A percentile compares a stretch with the other conserved stretches of the same genome.
Conservation (phyloP, 2,113 vertebrate species). For the Carlito syrichta region DNA sequence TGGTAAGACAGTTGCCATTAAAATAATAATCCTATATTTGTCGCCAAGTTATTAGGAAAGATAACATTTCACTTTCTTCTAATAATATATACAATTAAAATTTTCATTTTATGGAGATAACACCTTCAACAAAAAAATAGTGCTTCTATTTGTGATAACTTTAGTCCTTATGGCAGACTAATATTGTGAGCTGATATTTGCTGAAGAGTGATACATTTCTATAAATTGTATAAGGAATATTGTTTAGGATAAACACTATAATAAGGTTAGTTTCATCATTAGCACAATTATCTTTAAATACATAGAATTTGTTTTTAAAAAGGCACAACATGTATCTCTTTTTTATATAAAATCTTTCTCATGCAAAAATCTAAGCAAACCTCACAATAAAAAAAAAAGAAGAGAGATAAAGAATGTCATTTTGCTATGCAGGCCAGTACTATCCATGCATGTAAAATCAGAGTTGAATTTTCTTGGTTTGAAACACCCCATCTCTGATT, state of each 20-base stretch:
- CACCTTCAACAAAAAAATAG: background rate
- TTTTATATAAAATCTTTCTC: background rate
- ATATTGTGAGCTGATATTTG: background rate
- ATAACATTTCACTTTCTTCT: constrained; percentile 8
- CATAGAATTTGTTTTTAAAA: background rate
- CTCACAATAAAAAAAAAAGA: background rate
- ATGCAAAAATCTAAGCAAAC: background rate
- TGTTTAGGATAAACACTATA: background rate
- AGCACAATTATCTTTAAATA: background rate
- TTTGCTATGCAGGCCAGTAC: background rate
- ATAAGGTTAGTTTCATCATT: background rate
- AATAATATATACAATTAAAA: background rate
- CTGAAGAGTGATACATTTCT: background rate
- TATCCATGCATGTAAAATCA: constrained; percentile 8
- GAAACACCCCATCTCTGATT: background rate
- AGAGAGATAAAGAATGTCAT: background rate
- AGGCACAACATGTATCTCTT: background rate
- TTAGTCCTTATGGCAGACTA: background rate
- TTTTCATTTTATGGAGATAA: background rate
- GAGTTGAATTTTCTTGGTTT: constrained; percentile 25
- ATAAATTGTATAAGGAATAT: background rate
- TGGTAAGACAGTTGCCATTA: background rate
- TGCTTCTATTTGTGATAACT: background rate
- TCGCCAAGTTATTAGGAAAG: background rate
- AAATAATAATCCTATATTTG: background rate